Base-by-base conservation (phyloP, 1,140 invertebrate species). In the Zaprionus davidi region DNA sequence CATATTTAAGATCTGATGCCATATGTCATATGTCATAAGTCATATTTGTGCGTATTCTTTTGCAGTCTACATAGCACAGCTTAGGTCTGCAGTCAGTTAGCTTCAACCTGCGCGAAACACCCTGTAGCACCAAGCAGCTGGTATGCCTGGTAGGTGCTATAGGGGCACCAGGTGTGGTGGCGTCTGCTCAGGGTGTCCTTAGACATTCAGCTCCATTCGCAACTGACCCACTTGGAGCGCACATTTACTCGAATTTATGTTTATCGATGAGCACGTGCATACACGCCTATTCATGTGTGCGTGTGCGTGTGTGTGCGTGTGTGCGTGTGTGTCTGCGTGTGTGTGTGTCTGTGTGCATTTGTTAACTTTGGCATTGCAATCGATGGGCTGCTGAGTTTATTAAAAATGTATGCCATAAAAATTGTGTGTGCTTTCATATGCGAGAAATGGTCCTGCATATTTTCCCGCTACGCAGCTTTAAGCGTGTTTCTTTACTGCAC, bases 321-420 rank as follows among this genome's bases (percentile, higher is more conserved):
- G 20, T 59, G 38, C 46, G 36, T 41, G 51, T 57, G 59, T 46
- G 31, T 71, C n/a, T n/a, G n/a, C n/a, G n/a, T 57, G 34, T 0
- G 17, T 34, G 20, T 59, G 38, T 55, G 36, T 41, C 51, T 57
- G 59, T 46, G 31, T 71, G 55, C 41, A 51, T 67, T 24, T 75
- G 66, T 70, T 69, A 46, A 36, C 71, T 74, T 67, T 51, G 58
- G 72, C 67, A 58, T 63, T 75, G 72, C 72, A 70, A 53, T 60
- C 66, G 68, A 60, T 70, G 41, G 41, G 62, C 62, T 60, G 67
- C 55, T 51, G 76, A 68, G 68, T 76, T 88, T 87, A 88, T 87
- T 87, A 80, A 88, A 87, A 88, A 83, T 87, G 81, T 78, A 87
- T 88, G 78, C 73, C 73, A 82, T 83, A 73, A 83, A 88, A 88